phyloP scores from a whole-genome alignment of 1,140 invertebrate species.

The Musca domestica region DNA sequence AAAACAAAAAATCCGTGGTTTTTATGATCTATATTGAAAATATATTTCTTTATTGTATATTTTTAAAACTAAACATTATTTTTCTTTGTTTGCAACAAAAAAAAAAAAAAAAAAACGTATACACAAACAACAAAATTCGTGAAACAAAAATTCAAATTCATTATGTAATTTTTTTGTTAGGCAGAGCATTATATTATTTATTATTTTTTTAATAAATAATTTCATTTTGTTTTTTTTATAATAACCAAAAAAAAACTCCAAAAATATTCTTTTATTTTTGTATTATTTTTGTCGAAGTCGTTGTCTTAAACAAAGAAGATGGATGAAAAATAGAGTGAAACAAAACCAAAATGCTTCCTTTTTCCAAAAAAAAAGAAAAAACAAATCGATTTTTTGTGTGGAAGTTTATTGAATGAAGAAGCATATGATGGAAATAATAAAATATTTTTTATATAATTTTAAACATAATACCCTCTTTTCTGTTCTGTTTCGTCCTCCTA shows the following conservation, averaged over 20 bases:
- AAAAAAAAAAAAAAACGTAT: conserved; percentile 17
- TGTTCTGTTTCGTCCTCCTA: too few relatives aligned
- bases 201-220: conserved; percentile 46
- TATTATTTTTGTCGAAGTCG: conserved; percentile 19
- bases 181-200: conserved; percentile 31
- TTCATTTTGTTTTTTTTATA: conserved; percentile 39
- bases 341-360: not conserved
- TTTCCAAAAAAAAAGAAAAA: not conserved
- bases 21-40: conserved; percentile 23
- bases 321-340: conserved; percentile 15
- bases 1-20: conserved; percentile 19
- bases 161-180: conserved; percentile 27
- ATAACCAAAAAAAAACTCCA: conserved; percentile 35
- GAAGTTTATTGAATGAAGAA: too few relatives aligned
- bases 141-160: conserved; percentile 21
- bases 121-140: conserved; percentile 16
- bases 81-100: conserved; percentile 21
- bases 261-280: conserved; percentile 21
- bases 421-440: too few relatives aligned
- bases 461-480: not conserved
- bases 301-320: conserved; percentile 6
- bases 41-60: conserved; percentile 15
- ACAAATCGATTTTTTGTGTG: too few relatives aligned
- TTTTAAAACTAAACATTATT: conserved; percentile 18
- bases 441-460: not conserved